These are phyloP conservation scores for Carpatolechia fugitivella DNA, from an alignment of 2,888 invertebrate genomes.

Conservation along the genomic window DNA sequence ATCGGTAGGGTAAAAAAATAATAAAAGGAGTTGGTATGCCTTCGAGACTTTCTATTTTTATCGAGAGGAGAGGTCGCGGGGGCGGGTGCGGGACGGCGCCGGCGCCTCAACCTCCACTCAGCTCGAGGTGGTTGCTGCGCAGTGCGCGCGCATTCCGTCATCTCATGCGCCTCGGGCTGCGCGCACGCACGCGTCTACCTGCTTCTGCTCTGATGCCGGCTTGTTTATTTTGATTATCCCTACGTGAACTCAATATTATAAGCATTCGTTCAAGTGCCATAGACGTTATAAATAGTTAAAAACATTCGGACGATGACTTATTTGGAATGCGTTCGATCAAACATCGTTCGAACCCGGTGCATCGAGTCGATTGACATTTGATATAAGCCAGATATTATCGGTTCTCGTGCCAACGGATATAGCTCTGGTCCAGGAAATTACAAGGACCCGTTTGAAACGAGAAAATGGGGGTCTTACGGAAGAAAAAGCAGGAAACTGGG, in stretches of 20 bases:
- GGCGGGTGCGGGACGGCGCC: slow-evolving; percentile 39
- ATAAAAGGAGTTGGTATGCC: slow-evolving; percentile 66
- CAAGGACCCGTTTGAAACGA: slow-evolving; percentile 42
- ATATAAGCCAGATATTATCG: slow-evolving; percentile 46
- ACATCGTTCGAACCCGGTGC: slow-evolving; percentile 52
- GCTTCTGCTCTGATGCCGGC: slow-evolving; percentile 19
- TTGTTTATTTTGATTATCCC: slow-evolving; percentile 48
- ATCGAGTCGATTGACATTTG: slow-evolving; percentile 55
- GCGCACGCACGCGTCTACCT: slow-evolving; percentile 53
- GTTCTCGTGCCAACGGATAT: slow-evolving; percentile 41
- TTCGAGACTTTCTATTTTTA: slow-evolving; percentile 77
- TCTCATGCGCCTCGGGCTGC: slow-evolving; percentile 66
- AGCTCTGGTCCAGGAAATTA: slow-evolving; percentile 47
- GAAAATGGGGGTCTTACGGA: slow-evolving; percentile 73
- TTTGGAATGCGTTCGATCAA: slow-evolving; percentile 60
- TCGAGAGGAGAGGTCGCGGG: slow-evolving; percentile 65
- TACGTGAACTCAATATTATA: neutral
- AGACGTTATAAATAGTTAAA: slow-evolving; percentile 23
- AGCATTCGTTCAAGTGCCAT: slow-evolving; percentile 6
- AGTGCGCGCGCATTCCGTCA: slow-evolving; percentile 69
- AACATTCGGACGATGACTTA: slow-evolving; percentile 60
- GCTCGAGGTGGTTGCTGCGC: slow-evolving; percentile 37
- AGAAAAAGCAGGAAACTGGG: slow-evolving; percentile 65
- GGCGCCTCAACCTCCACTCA: slow-evolving; percentile 66
- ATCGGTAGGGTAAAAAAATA: slow-evolving; percentile 66